A percentile compares a stretch with the other conserved stretches of the same genome.
phyloP scores from a whole-genome alignment of 2,113 vertebrate genomes.

The Lota lota region DNA sequence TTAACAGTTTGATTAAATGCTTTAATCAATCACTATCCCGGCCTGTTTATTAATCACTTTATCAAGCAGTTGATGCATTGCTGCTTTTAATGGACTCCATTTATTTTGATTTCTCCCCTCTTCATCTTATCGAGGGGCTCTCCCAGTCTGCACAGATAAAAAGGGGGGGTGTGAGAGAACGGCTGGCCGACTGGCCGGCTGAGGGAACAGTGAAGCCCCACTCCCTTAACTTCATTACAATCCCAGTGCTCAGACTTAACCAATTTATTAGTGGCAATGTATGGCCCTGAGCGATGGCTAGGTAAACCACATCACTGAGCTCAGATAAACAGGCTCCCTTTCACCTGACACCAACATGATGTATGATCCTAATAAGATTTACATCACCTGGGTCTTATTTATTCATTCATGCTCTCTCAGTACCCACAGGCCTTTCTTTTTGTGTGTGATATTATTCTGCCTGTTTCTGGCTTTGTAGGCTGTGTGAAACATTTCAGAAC shows the following conservation, averaged over 20 bases:
- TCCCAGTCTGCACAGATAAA: conserved; percentile 94
- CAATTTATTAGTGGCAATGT: conserved; percentile 94
- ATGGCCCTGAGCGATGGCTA: conserved; percentile 79
- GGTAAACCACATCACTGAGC: conserved; percentile 87
- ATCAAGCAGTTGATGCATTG: conserved; percentile 99
- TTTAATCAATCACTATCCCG: conserved; percentile 98
- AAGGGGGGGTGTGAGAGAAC: conserved; percentile 66
- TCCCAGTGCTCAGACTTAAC: conserved; percentile 78
- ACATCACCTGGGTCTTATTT: conserved; percentile 71
- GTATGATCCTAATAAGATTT: conserved; percentile 95
- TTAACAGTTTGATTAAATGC: conserved; percentile 98
- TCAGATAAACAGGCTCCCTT: conserved; percentile 95
- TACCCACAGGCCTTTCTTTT: conserved; percentile 41
- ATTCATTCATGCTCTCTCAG: conserved; percentile 25
- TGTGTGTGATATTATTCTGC: not conserved
- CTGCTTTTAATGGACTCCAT: conserved; percentile 99
- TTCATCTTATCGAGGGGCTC: conserved; percentile 93
- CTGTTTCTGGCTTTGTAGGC: not conserved
- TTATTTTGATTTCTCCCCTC: conserved; percentile 99
- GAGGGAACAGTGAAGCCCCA: conserved; percentile 53
- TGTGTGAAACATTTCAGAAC: conserved; percentile 4
- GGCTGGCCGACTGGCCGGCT: conserved; percentile 8
- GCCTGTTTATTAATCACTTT: conserved; percentile 99
- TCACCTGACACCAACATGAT: conserved; percentile 94
- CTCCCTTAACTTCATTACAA: conserved; percentile 87